phyloP scores from a whole-genome alignment of 2,113 vertebrate species.

The Lucifuga dentata region DNA sequence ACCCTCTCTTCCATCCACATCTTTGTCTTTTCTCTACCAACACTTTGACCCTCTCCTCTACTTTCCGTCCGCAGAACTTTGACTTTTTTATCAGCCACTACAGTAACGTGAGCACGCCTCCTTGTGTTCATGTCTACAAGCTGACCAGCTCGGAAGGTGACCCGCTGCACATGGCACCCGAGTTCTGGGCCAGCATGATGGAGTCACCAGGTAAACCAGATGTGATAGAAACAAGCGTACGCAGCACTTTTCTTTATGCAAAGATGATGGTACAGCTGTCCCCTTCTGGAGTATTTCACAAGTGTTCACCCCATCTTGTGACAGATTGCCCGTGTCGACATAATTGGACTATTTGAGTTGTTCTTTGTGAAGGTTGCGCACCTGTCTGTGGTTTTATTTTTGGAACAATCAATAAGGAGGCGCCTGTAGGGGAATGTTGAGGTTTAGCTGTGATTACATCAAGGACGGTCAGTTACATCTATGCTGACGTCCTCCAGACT shows the following conservation, averaged over 20 bases:
- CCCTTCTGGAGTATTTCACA: too few relatives aligned
- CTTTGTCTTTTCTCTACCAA: neutral
- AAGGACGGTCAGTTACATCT: constrained; percentile 41
- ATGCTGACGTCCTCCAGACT: constrained; percentile 33
- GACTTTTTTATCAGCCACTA: constrained; percentile 99
- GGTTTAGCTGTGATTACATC: constrained; percentile 52
- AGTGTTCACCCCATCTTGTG: too few relatives aligned
- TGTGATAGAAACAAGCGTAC: neutral
- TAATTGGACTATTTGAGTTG: neutral
- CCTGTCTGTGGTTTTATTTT: constrained; percentile 35
- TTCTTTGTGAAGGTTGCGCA: constrained; percentile 47
- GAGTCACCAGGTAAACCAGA: constrained; percentile 88
- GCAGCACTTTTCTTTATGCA: too few relatives aligned
- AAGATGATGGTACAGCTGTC: too few relatives aligned
- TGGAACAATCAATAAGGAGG: constrained; percentile 31
- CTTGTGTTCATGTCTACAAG: constrained; percentile 96
- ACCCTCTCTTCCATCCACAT: neutral
- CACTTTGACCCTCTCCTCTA: neutral
- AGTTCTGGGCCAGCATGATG: constrained; percentile 99
- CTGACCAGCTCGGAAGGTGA: constrained; percentile 87
- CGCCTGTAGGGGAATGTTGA: constrained; percentile 31
- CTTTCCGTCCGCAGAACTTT: constrained; percentile 85
- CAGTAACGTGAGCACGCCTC: constrained; percentile 93
- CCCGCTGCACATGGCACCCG: constrained; percentile 90
- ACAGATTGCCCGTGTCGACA: neutral